These are phyloP conservation scores for Hydrochoerus hydrochaeris DNA, from an alignment of 2,113 vertebrate species.

Conservation along the genomic window DNA sequence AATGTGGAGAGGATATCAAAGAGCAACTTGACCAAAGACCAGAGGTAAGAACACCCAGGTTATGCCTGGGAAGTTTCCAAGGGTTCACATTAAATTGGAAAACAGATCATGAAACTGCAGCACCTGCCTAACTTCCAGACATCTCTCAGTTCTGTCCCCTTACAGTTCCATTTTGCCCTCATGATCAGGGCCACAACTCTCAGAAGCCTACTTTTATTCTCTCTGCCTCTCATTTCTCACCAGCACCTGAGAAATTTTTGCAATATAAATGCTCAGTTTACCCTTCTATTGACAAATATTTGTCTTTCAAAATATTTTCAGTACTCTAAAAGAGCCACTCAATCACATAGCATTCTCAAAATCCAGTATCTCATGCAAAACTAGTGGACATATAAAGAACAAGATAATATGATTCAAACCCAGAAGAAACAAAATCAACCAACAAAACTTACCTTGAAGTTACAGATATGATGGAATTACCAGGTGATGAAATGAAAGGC, in stretches of 20 bases:
- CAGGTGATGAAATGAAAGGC: not conserved
- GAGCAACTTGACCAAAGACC: not conserved
- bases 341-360: not conserved
- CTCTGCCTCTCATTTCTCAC: not conserved
- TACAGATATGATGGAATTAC: not conserved
- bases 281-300: slow-evolving; percentile 1
- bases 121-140: not conserved
- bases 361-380: not conserved
- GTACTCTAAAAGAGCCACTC: not conserved
- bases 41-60: not conserved
- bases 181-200: not conserved
- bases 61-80: not conserved
- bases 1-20: not conserved
- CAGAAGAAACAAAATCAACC: not conserved
- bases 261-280: not conserved
- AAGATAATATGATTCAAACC: not conserved
- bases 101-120: not conserved
- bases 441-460: not conserved
- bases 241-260: not conserved
- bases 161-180: not conserved
- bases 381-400: not conserved
- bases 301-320: slow-evolving; percentile 20
- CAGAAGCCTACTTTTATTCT: not conserved
- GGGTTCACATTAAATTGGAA: not conserved
- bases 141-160: not conserved